Percentiles rank a stretch among this genome's conserved stretches.
phyloP scores from a whole-genome alignment of 2,797 vertebrate genomes.

The Eremophila alpestris region DNA sequence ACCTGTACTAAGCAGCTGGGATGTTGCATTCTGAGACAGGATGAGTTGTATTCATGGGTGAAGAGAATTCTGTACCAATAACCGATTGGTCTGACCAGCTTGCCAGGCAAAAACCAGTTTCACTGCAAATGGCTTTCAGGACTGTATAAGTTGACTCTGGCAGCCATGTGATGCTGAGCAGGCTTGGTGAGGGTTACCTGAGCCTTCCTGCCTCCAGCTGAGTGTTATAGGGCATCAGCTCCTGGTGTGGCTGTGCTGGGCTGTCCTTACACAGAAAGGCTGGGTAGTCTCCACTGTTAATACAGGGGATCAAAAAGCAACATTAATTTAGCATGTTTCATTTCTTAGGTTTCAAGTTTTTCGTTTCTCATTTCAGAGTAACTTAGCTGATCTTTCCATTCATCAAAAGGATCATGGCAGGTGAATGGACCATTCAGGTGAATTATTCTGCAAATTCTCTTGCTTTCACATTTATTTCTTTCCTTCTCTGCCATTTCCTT shows the following conservation, averaged over 20 bases:
- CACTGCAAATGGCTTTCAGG: background rate
- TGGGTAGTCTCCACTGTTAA: background rate
- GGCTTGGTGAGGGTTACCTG: background rate
- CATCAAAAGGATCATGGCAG: background rate
- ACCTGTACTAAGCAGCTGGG: background rate
- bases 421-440: background rate
- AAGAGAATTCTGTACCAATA: background rate
- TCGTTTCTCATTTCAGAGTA: background rate
- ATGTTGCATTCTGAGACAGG: background rate
- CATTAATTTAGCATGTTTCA: fast-evolving
- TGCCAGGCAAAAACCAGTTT: background rate
- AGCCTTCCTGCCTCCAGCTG: background rate
- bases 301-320: background rate
- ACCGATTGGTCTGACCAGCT: background rate
- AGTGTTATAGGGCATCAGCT: background rate
- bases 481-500: background rate
- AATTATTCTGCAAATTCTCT: background rate
- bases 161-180: fast-evolving
- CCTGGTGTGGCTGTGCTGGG: background rate
- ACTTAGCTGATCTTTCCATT: background rate
- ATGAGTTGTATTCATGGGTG: background rate
- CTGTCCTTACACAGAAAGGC: background rate
- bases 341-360: background rate
- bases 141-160: background rate
- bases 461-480: background rate